Evolutionary conservation across 2,797 vertebrate species (phyloP).

Genomic region (Gymnothorax reevesii): DNA sequence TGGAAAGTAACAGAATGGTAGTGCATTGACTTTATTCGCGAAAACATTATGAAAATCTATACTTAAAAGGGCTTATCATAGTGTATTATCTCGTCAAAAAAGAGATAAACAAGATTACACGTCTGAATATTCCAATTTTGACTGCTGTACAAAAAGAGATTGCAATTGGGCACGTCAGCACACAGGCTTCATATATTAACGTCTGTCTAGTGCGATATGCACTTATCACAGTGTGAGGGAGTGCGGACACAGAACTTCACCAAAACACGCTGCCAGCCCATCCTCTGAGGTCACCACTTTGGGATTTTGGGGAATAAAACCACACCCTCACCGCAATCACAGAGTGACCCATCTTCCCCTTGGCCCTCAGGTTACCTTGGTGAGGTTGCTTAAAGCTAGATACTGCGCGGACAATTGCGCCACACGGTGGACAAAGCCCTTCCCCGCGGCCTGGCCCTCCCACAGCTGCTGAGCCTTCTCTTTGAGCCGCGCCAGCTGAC

Average conservation of each 20-base stretch:
- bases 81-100: not conserved
- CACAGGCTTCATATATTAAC: not conserved
- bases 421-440: constrained; percentile 94
- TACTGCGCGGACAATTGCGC: constrained; percentile 95
- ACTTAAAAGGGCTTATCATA: not conserved
- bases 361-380: constrained; percentile 79
- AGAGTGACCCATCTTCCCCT: no score
- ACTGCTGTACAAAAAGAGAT: not conserved
- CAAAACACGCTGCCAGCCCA: not conserved
- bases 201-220: not conserved
- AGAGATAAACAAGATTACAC: not conserved
- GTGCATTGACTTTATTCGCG: no score
- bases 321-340: not conserved
- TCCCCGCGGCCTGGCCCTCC: constrained; percentile 93
- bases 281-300: not conserved
- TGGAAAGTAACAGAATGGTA: no score
- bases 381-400: constrained; percentile 93
- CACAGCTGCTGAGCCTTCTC: constrained; percentile 93
- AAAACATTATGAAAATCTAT: no score
- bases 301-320: not conserved
- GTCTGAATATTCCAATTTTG: not conserved
- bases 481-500: constrained; percentile 89
- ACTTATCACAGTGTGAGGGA: not conserved
- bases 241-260: not conserved
- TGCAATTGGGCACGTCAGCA: not conserved